Conservation (phyloP, 2,797 vertebrate species). For the Pseudochaenichthys georgianus region DNA sequence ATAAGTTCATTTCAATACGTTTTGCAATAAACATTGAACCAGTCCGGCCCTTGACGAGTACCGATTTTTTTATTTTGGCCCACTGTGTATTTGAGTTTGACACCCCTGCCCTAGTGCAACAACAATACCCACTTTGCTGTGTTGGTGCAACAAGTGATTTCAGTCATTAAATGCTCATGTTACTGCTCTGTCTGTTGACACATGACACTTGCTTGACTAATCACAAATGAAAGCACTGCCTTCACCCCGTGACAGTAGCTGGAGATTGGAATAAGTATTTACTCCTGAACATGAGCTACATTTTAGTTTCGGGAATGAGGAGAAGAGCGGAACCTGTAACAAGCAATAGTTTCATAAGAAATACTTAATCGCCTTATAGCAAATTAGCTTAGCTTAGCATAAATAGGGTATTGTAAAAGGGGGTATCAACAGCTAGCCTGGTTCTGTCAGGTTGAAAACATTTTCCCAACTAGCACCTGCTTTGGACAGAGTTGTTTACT, state of each 20-base stretch:
- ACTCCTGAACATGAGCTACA: background rate
- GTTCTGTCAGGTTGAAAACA: too few species aligned
- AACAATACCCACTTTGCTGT: background rate
- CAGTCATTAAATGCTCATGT: background rate
- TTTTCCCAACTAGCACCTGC: too few species aligned
- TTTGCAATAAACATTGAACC: too few species aligned
- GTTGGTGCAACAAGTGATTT: background rate
- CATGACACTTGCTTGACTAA: background rate
- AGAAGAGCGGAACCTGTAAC: background rate
- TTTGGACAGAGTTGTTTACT: too few species aligned
- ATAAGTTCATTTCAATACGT: too few species aligned
- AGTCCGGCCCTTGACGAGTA: too few species aligned
- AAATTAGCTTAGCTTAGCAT: too few species aligned
- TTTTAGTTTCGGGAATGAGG: background rate
- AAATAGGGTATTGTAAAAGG: too few species aligned
- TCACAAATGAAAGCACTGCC: background rate
- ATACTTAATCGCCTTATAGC: background rate
- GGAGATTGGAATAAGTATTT: background rate
- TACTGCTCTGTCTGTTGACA: background rate
- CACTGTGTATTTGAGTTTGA: too few species aligned
- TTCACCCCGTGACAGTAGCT: background rate
- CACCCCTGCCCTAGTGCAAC: background rate
- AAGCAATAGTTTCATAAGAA: background rate
- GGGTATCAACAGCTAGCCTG: too few species aligned
- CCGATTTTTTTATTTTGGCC: too few species aligned